Conservation (phyloP, 2,797 vertebrate genomes). For the Notolepis coatsorum region DNA sequence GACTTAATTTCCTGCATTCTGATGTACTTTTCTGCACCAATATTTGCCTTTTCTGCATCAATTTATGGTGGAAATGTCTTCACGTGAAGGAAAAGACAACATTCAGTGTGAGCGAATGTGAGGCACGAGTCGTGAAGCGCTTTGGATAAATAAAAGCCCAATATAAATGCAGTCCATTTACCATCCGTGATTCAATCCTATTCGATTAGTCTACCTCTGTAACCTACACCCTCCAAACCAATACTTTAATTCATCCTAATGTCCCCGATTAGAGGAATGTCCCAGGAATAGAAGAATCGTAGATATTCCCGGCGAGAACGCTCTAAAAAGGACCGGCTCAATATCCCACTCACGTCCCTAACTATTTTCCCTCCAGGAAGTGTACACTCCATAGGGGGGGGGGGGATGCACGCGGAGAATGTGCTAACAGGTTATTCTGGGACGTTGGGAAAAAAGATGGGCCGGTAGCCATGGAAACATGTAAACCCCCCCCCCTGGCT, state of each 20-base stretch:
- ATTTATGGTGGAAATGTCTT: too few species aligned
- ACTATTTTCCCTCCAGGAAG: constrained; percentile 54
- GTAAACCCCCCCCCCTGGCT: constrained; percentile 54
- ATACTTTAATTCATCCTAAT: background rate
- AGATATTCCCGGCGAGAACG: constrained; percentile 11
- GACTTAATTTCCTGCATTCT: too few species aligned
- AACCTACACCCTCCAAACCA: too few species aligned
- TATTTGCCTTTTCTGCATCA: too few species aligned
- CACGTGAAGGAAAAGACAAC: too few species aligned
- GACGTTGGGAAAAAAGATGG: constrained; percentile 61
- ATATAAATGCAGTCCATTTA: too few species aligned
- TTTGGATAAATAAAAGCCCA: too few species aligned
- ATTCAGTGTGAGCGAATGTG: too few species aligned
- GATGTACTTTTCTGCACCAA: too few species aligned
- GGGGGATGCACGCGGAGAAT: constrained; percentile 58
- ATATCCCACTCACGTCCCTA: constrained; percentile 28
- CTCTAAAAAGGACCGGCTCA: constrained; percentile 27
- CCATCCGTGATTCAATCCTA: too few species aligned
- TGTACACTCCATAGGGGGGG: constrained; percentile 53
- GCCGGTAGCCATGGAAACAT: constrained; percentile 71
- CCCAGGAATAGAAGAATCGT: background rate
- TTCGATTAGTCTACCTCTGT: too few species aligned
- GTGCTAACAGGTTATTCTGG: constrained; percentile 70
- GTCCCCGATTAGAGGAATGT: background rate
- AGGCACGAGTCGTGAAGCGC: too few species aligned